Evolutionary conservation across 30 jellyfish, hydroid and myxozoan genomes (phyloP).

Genomic region (Morbakka virulenta): DNA sequence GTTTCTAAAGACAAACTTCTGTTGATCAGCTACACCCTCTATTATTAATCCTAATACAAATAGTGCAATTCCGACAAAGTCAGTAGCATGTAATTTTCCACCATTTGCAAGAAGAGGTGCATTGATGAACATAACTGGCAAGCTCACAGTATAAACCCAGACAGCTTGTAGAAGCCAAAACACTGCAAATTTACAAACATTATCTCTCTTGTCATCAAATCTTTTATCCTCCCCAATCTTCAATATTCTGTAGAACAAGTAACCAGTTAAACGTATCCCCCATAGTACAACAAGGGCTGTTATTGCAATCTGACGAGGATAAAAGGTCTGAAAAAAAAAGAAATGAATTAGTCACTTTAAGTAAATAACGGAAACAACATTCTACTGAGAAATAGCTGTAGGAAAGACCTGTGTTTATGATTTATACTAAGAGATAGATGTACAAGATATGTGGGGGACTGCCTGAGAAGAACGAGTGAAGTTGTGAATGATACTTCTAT

Average conservation of each 20-base stretch:
- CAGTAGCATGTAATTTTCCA: slow-evolving; percentile 45
- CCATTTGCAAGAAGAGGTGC: slow-evolving; percentile 34
- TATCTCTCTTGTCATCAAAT: slow-evolving; percentile 71
- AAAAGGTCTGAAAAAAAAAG: too few species aligned
- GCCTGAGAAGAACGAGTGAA: too few species aligned
- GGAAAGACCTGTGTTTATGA: too few species aligned
- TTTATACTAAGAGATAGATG: too few species aligned
- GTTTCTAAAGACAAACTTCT: slow-evolving; percentile 63
- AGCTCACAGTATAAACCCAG: slow-evolving; percentile 79
- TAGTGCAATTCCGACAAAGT: slow-evolving; percentile 70
- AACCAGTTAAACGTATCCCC: slow-evolving; percentile 84
- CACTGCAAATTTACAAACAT: slow-evolving; percentile 47
- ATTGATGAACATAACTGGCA: slow-evolving; percentile 74
- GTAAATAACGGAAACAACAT: too few species aligned
- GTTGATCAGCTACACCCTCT: slow-evolving; percentile 77
- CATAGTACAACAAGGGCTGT: slow-evolving; percentile 78
- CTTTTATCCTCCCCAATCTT: slow-evolving; percentile 87
- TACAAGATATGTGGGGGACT: too few species aligned
- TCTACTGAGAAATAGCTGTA: too few species aligned
- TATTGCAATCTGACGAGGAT: slow-evolving; percentile 70
- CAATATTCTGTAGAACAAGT: slow-evolving; percentile 69
- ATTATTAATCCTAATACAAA: slow-evolving; percentile 75
- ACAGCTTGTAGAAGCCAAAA: slow-evolving; percentile 90
- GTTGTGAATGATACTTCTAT: too few species aligned
- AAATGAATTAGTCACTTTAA: too few species aligned